Evolutionary conservation across 1,140 invertebrate species (phyloP), one percentile per base, ranked within the genome.

Genomic region (Fopius arisanus): DNA sequence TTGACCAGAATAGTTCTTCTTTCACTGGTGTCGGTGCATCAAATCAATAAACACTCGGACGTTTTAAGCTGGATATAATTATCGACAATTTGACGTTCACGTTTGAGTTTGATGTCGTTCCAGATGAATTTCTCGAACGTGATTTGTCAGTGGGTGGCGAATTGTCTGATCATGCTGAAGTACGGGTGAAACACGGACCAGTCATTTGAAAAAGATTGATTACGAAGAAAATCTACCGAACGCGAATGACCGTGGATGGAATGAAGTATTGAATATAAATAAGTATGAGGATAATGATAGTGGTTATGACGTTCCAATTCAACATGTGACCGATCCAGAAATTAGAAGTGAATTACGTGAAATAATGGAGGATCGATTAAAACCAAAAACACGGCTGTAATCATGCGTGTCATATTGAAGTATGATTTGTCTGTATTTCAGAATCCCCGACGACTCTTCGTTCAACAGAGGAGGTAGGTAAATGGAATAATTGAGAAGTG

Each of bases 361-460:
- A 12, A 2, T 68, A 9, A 26, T 68, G 1, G 66, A 68, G n/a
- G n/a, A 40, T 16, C 23, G 31, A 12, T 73, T 73, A 65, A 21
- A 67, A 10, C 0, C n/a, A 48, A 12, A 40, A 70, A 70, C 9
- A 59, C 68, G 10, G 28, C 10, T 2, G 51, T 54, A 21, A 54
- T 51, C 14, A 69, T 78, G 37, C 70, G 59, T 26, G 41, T 79
- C 40, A 29, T 54, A 37, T 62, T 78, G 21, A 72, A 66, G 19
- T 67, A 76, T 16, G 51, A 72, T 16, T 72, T 70, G 43, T 48
- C 74, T 7, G 73, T 80, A 54, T 51, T 28, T 51, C 76, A 70
- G 59, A 19, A 72, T 7, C 79, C 79, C 6, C 62, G 76, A 40
- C 21, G 78, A 21, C 41, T 80, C 29, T 75, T 74, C 1, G 75